Conservation (phyloP, 1,140 invertebrate genomes). For the Carposina sasakii region DNA sequence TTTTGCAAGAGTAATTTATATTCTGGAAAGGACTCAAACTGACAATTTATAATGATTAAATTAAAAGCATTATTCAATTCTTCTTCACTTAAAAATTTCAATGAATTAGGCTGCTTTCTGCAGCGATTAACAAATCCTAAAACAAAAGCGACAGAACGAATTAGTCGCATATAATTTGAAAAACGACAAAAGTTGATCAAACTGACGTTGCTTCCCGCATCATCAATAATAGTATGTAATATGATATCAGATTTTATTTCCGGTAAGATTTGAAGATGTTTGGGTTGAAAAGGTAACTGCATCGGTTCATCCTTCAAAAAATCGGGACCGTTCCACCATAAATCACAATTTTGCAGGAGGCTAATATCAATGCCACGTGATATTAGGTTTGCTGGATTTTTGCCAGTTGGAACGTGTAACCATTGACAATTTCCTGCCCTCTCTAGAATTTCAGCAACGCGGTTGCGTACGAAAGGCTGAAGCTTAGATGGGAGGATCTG, state of each 20-base stretch:
- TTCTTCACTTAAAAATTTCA: not conserved
- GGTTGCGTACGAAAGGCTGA: slow-evolving; percentile 41
- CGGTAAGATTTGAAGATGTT: not conserved
- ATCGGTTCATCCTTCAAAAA: not conserved
- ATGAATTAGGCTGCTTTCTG: not conserved
- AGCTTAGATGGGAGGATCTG: slow-evolving; percentile 14
- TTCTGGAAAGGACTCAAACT: too few species aligned
- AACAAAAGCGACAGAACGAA: not conserved
- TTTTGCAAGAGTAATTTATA: too few species aligned
- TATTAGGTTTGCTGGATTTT: not conserved
- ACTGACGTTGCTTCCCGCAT: not conserved
- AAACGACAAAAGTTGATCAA: not conserved
- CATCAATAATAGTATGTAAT: not conserved
- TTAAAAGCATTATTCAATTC: not conserved
- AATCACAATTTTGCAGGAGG: not conserved
- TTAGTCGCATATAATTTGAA: not conserved
- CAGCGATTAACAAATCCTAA: not conserved
- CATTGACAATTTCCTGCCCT: not conserved
- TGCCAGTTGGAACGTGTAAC: slow-evolving; percentile 12
- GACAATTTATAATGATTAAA: slow-evolving; percentile 4
- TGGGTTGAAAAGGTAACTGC: not conserved
- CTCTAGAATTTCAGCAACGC: slow-evolving; percentile 11
- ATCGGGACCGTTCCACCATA: not conserved
- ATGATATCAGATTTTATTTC: not conserved
- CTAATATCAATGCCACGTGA: not conserved